Base-by-base conservation (phyloP, 2,797 vertebrate genomes). In the Syncerus caffer region DNA sequence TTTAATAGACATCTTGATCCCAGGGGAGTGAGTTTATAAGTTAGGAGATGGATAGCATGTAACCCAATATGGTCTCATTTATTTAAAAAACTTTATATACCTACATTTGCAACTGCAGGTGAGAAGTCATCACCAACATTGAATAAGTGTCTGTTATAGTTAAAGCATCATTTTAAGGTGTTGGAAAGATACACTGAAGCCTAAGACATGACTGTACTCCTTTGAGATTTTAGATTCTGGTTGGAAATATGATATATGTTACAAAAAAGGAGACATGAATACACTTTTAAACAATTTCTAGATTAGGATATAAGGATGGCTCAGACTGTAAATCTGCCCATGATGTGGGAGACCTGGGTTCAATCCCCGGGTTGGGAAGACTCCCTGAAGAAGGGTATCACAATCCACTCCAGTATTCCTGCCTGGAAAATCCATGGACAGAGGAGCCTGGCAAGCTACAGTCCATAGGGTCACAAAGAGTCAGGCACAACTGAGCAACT, bases 381-480 rank as follows among this genome's bases (percentile, higher is more conserved):
- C 38, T 34, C 9, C 19, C 10, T 71, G 67, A 71, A 38, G 17
- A 34, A 38, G 4, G 10, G 10, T 71, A 71, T 71, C 34, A 71
- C 67, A 71, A 23, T 5, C 19, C 19, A 71, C 19, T 71, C 19
- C 19, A 71, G 19, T 38, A 71, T 12, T 71, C 10, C 19, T 71
- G 64, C 64, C 64, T 38, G 34, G 10, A 71, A 71, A 38, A 38
- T 71, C 64, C 64, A 38, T 23, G 19, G 34, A 23, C 64, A 71
- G n/a, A 71, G 19, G 10, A 71, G 34, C 5, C 34, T 23, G 34
- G 64, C 34, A 71, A 23, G 19, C 34, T 71, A 38, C 10, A 3
- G 34, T 23, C 19, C n/a, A 38, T 23, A 10, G 19, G 1, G 64
- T 38, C 10, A 0, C 19, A 71, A 34, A 67, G 2, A 71, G 19